Evolutionary conservation across 2,888 invertebrate genomes (phyloP).

Genomic region (Noctua janthe): DNA sequence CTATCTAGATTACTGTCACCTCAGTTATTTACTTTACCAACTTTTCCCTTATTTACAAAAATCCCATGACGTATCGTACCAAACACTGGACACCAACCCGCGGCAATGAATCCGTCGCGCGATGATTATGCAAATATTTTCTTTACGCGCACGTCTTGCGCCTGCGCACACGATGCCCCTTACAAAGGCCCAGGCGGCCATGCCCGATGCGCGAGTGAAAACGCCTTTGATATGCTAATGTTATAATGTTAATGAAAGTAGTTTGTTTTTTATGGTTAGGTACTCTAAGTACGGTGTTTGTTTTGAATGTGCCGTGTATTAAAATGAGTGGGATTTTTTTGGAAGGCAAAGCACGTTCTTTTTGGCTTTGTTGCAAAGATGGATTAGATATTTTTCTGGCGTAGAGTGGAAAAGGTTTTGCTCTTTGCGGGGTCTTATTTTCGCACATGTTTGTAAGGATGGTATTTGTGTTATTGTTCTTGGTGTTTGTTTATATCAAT

Average conservation of each 20-base stretch:
- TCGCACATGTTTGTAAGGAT: too few relatives aligned
- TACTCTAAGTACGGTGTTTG: slow-evolving; percentile 13
- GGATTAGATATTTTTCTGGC: not conserved
- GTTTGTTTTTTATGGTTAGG: slow-evolving; percentile 46
- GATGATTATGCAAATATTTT: slow-evolving; percentile 87
- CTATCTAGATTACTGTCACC: too few relatives aligned
- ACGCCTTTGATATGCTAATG: slow-evolving; percentile 79
- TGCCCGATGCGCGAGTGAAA: slow-evolving; percentile 71
- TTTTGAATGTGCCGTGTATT: not conserved
- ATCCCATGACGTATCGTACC: slow-evolving; percentile 65
- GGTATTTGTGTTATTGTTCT: too few relatives aligned
- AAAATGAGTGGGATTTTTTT: not conserved
- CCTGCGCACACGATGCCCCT: slow-evolving; percentile 70
- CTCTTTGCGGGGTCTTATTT: not conserved
- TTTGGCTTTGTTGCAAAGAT: not conserved
- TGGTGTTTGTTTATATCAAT: not conserved
- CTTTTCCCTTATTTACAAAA: not conserved
- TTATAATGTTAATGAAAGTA: slow-evolving; percentile 68
- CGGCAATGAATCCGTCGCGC: slow-evolving; percentile 74
- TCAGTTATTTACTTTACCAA: too few relatives aligned
- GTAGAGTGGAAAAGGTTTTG: not conserved
- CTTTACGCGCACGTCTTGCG: slow-evolving; percentile 71
- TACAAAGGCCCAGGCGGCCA: slow-evolving; percentile 57
- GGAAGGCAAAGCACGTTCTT: not conserved
- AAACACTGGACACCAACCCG: slow-evolving; percentile 65